Percentiles rank a stretch among this genome's conserved stretches.
Conservation (phyloP, 2,113 vertebrate species). For the Clinocottus analis region DNA sequence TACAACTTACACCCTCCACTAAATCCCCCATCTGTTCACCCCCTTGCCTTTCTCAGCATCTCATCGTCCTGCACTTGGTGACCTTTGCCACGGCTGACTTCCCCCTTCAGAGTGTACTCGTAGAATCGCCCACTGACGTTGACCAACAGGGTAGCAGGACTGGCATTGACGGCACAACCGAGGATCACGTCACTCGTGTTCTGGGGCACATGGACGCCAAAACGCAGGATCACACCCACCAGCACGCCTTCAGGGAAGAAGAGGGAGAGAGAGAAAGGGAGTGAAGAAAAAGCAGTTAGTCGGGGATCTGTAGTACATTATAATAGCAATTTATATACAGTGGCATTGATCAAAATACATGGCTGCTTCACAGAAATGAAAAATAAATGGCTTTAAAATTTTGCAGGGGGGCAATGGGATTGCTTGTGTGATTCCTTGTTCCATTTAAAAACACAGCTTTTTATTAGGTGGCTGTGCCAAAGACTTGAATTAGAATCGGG, state of each 20-base stretch:
- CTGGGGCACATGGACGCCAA: conserved; percentile 90
- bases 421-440: background rate
- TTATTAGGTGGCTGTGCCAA: conserved; percentile 6
- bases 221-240: conserved; percentile 93
- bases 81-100: conserved; percentile 89
- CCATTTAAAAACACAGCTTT: background rate
- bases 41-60: conserved; percentile 94
- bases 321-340: background rate
- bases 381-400: too few relatives aligned
- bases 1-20: background rate
- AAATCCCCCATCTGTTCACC: background rate
- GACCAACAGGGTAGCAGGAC: conserved; percentile 91
- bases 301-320: background rate
- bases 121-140: conserved; percentile 96
- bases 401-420: background rate
- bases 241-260: conserved; percentile 85
- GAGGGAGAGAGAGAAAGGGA: background rate
- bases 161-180: conserved; percentile 91
- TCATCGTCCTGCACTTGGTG: conserved; percentile 93
- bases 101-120: conserved; percentile 94
- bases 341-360: background rate
- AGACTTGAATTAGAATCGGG: conserved; percentile 9
- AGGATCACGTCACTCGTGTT: conserved; percentile 88
- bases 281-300: background rate
- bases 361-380: background rate